A percentile compares a stretch with the other conserved stretches of the same genome.
phyloP scores from a whole-genome alignment of 1,140 invertebrate species.

The Linepithema humile region DNA sequence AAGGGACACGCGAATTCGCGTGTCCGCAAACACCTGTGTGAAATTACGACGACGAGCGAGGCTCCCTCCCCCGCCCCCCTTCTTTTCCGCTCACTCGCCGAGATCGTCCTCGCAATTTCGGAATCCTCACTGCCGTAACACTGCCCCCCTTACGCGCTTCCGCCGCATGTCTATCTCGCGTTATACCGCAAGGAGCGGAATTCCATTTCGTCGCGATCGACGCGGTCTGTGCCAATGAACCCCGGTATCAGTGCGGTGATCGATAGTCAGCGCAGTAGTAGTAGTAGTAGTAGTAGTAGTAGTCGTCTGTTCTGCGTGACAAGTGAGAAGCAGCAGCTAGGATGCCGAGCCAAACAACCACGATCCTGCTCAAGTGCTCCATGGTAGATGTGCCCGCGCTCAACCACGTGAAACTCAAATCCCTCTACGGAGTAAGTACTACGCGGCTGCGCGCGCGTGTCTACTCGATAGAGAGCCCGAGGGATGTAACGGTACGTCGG shows the following conservation, averaged over 20 bases:
- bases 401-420: constrained; percentile 82
- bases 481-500: constrained; percentile 61
- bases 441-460: background rate
- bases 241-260: constrained; percentile 63
- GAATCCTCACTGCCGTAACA: constrained; percentile 15
- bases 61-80: no score
- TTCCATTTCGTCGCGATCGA: background rate
- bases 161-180: background rate
- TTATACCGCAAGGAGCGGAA: background rate
- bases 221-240: constrained; percentile 59
- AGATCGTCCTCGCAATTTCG: no score
- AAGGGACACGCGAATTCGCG: background rate
- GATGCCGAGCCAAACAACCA: constrained; percentile 83
- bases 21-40: background rate
- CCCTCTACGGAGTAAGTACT: constrained; percentile 80
- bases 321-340: constrained; percentile 55
- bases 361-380: constrained; percentile 83
- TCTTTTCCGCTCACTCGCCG: no score
- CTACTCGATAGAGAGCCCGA: constrained; percentile 30
- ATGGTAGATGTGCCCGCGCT: constrained; percentile 83
- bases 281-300: background rate
- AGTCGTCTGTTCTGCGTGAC: constrained; percentile 50
- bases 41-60: no score
- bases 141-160: background rate
- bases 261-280: constrained; percentile 12